Evolutionary conservation across 2,888 invertebrate species (phyloP), one percentile per base, ranked within the genome.

Genomic region (Operophtera brumata): DNA sequence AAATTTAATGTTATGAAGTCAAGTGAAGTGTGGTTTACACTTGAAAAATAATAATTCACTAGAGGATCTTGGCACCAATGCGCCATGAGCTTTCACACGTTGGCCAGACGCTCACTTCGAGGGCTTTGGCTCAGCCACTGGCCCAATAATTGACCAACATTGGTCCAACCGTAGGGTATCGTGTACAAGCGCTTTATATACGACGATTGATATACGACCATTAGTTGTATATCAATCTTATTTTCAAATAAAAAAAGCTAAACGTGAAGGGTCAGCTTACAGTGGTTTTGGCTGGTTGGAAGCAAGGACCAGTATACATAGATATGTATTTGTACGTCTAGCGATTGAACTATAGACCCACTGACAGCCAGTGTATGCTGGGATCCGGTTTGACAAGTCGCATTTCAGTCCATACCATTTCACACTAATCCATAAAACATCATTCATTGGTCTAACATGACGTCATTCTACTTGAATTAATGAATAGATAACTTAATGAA

Each of bases 361-460:
- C 43, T 53, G 36, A 26, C 36, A 55, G 50, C 52, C 48, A 52
- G 49, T 52, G 20, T 46, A 44, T 36, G 32, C 12, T 36, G 47
- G 40, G 39, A 47, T 57, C 57, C 49, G 50, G 57, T 59, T 59
- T 52, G 55, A 46, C 59, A 2, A 44, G 55, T 59, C 48, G 34
- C 52, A 48, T 56, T 57, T 48, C 51, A 41, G 35, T 28, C 44
- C 20, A 50, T 54, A 43, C 35, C 50, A 48, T 52, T 52, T 52
- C 48, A 37, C 37, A 44, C 51, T 53, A 52, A 56, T 52, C 45
- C 40, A 49, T 45, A 45, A 45, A 54, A 54, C 32, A 51, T 45
- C 36, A 54, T 44, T 43, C 48, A 54, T 49, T 28, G 34, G 48
- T 54, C 37, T 35, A 20, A 34, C 9, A 34, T 43, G 43, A 43